A percentile compares a stretch with the other conserved stretches of the same genome.
These are phyloP conservation scores for Herpailurus yagouaroundi DNA, from an alignment of 2,113 vertebrate species.

Conservation along the genomic window DNA sequence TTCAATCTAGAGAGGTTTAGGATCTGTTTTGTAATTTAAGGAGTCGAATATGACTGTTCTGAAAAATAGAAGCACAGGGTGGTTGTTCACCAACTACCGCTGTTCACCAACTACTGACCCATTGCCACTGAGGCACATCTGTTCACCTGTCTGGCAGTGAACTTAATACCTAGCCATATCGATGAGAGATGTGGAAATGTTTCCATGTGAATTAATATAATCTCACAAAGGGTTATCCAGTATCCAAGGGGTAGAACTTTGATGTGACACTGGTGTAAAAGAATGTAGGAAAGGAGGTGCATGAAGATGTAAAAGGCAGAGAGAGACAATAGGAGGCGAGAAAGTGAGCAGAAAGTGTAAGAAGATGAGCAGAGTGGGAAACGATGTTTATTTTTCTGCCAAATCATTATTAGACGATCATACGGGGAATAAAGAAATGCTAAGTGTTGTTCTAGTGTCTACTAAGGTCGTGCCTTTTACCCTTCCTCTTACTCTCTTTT, in stretches of 20 bases:
- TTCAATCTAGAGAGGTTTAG: neutral
- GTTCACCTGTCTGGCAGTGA: neutral
- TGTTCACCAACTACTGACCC: neutral
- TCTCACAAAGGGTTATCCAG: neutral
- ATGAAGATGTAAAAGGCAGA: neutral
- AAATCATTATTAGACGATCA: neutral
- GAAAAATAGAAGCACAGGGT: neutral
- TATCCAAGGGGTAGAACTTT: neutral
- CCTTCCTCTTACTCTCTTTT: neutral
- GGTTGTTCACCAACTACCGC: neutral
- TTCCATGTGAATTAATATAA: neutral
- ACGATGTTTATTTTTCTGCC: neutral
- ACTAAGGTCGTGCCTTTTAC: neutral
- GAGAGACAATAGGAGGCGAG: neutral
- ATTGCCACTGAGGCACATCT: fast-evolving
- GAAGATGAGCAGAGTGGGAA: neutral
- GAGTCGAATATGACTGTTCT: neutral
- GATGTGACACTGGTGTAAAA: neutral
- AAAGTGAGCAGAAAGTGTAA: neutral
- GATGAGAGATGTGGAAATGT: neutral
- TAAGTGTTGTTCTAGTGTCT: neutral
- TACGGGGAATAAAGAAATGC: neutral
- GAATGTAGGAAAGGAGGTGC: neutral
- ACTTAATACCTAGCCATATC: neutral
- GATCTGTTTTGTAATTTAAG: neutral